phyloP scores from a whole-genome alignment of 2,113 vertebrate genomes.

The Clarias macrocephalus region DNA sequence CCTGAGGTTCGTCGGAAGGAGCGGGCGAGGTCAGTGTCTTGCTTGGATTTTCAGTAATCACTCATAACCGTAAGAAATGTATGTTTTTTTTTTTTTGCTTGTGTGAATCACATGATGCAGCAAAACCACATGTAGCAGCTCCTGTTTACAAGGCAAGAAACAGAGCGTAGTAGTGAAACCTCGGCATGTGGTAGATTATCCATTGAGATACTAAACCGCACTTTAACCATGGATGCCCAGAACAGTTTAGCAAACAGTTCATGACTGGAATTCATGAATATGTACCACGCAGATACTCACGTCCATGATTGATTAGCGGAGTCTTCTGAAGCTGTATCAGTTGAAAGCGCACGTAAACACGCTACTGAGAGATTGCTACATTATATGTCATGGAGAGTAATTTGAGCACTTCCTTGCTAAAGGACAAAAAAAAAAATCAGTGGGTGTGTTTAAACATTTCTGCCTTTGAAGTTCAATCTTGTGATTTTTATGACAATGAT shows the following conservation, averaged over 20 bases:
- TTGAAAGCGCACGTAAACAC: constrained; percentile 40
- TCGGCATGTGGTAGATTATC: constrained; percentile 44
- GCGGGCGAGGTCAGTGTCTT: constrained; percentile 87
- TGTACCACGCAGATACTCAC: background rate
- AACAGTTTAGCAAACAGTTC: constrained; percentile 20
- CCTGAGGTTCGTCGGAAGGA: constrained; percentile 94
- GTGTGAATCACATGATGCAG: constrained; percentile 9
- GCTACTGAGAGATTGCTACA: constrained; percentile 3
- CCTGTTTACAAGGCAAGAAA: constrained; percentile 43
- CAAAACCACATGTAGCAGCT: constrained; percentile 38
- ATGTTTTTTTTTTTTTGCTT: constrained; percentile 4
- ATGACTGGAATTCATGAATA: constrained; percentile 29
- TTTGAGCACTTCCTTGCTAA: constrained; percentile 38
- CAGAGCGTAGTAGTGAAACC: constrained; percentile 38
- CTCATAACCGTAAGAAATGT: constrained; percentile 3
- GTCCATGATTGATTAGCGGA: constrained; percentile 11
- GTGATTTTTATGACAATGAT: constrained; percentile 33
- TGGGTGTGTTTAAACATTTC: constrained; percentile 36
- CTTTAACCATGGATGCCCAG: constrained; percentile 28
- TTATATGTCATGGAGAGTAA: constrained; percentile 33
- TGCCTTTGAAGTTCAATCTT: constrained; percentile 38
- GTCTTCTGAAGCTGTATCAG: constrained; percentile 30
- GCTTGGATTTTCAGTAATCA: constrained; percentile 25
- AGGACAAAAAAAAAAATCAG: constrained; percentile 37
- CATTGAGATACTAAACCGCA: constrained; percentile 40